These are phyloP conservation scores for Eudyptes chrysolophus DNA, from an alignment of 2,113 vertebrate genomes.

Conservation along the genomic window DNA sequence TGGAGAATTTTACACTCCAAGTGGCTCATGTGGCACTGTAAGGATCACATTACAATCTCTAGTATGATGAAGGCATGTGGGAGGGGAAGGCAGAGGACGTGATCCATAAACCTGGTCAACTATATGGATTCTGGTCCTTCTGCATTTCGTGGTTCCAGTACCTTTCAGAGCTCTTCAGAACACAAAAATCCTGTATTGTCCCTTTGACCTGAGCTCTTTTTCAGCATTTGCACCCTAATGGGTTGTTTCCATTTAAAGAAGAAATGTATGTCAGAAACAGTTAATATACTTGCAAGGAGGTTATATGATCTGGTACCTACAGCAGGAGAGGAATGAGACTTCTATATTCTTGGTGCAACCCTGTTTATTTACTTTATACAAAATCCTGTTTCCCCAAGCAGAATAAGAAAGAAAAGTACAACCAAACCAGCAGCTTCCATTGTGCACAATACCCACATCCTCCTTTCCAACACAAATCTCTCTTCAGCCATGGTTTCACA, in stretches of 20 bases:
- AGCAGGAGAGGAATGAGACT: not conserved
- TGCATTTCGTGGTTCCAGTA: not conserved
- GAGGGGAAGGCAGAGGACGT: not conserved
- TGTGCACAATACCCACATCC: conserved; percentile 5
- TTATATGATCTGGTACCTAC: not conserved
- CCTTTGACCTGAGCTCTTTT: not conserved
- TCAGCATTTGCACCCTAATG: not conserved
- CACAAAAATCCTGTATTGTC: not conserved
- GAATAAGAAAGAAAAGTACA: conserved; percentile 20
- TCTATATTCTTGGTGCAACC: not conserved
- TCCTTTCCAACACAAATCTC: conserved; percentile 38
- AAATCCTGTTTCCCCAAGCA: not conserved
- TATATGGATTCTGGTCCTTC: not conserved
- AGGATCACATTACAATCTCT: not conserved
- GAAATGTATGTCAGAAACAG: not conserved
- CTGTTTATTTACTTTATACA: conserved; percentile 1
- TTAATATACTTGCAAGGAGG: not conserved
- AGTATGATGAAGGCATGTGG: not conserved
- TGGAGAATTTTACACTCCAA: conserved; percentile 16
- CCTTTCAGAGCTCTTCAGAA: not conserved
- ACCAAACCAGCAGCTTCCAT: not conserved
- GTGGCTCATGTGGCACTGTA: not conserved
- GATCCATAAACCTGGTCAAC: not conserved
- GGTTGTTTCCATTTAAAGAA: not conserved
- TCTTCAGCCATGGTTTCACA: conserved; percentile 4